phyloP scores from a whole-genome alignment of 2,113 vertebrate genomes.

The Lontra canadensis region DNA sequence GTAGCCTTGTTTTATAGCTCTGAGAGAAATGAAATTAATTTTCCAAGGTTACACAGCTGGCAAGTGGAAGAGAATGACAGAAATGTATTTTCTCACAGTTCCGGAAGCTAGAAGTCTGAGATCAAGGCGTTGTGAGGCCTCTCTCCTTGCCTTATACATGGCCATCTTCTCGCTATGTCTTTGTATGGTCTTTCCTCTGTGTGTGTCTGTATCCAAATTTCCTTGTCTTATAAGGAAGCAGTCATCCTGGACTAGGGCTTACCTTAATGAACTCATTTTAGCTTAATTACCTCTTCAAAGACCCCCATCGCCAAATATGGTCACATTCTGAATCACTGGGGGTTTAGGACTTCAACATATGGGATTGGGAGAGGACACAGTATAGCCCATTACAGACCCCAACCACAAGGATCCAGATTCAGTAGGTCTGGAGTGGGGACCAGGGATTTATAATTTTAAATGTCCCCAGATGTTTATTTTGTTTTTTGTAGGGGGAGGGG shows the following conservation, averaged over 20 bases:
- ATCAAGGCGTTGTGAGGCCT: not conserved
- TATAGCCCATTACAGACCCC: not conserved
- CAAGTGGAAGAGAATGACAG: not conserved
- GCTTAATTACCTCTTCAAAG: constrained; percentile 30
- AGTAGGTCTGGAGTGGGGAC: not conserved
- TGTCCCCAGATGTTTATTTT: not conserved
- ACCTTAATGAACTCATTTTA: not conserved
- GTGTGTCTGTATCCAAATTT: not conserved
- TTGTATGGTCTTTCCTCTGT: not conserved
- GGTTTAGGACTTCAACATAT: not conserved
- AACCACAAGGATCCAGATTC: not conserved
- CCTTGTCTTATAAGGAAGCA: not conserved
- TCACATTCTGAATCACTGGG: not conserved
- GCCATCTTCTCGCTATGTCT: not conserved
- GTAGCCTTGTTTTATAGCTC: constrained; percentile 9
- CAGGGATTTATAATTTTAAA: not conserved
- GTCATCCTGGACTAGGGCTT: not conserved
- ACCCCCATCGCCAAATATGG: not conserved
- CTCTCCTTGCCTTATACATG: not conserved
- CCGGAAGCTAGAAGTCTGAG: not conserved
- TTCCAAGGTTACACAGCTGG: constrained; percentile 18
- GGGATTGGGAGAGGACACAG: not conserved
- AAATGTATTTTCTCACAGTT: constrained; percentile 22
- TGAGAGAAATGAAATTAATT: constrained; percentile 14
- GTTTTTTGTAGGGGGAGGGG: not conserved